These are phyloP conservation scores for Phortica okadai DNA, from an alignment of 2,888 invertebrate species.

Conservation along the genomic window DNA sequence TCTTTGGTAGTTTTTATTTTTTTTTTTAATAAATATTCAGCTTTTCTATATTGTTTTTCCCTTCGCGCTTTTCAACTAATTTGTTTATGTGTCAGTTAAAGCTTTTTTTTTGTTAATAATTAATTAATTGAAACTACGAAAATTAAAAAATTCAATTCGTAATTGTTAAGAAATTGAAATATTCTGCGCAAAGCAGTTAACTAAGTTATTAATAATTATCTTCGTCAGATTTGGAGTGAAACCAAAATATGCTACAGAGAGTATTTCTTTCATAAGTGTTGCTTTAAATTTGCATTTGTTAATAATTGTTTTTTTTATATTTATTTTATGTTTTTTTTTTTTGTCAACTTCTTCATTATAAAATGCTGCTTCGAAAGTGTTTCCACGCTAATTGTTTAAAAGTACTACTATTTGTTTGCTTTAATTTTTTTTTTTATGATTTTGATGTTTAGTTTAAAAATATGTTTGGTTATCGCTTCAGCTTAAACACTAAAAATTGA, in stretches of 20 bases:
- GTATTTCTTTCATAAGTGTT: neutral
- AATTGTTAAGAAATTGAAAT: constrained; percentile 3
- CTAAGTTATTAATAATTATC: too few relatives aligned
- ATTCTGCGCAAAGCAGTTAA: too few relatives aligned
- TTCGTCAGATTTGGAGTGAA: neutral
- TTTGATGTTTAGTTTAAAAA: neutral
- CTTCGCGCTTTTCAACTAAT: constrained; percentile 22
- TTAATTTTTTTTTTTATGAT: constrained; percentile 2
- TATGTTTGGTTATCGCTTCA: constrained; percentile 39
- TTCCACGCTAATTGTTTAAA: neutral
- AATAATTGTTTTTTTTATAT: constrained; percentile 26
- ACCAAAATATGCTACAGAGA: neutral
- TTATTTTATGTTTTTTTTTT: constrained; percentile 39
- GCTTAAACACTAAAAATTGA: constrained; percentile 66
- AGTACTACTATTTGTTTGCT: constrained; percentile 24
- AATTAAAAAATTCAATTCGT: constrained; percentile 38
- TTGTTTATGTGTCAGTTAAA: constrained; percentile 43
- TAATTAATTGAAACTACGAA: constrained; percentile 2
- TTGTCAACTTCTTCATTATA: neutral
- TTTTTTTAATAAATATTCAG: constrained; percentile 14
- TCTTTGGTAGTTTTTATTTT: constrained; percentile 2
- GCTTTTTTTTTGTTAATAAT: constrained; percentile 26
- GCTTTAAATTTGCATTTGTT: constrained; percentile 29
- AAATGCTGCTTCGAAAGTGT: constrained; percentile 34
- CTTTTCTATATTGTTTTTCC: constrained; percentile 36